Evolutionary conservation across 2,797 vertebrate genomes (phyloP).

Genomic region (Poeciliopsis presidionis): DNA sequence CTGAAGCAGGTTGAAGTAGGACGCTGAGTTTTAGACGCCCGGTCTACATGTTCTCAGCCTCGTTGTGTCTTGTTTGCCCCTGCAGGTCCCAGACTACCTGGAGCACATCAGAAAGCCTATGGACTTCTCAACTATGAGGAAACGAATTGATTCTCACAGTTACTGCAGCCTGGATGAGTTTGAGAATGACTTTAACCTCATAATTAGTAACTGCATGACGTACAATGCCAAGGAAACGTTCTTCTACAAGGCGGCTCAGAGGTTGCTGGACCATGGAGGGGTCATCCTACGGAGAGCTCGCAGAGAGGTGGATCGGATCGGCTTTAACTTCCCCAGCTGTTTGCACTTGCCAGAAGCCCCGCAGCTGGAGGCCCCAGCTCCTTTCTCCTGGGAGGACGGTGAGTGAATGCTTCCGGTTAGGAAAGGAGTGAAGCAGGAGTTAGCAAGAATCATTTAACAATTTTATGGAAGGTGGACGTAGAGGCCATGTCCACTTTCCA

Average conservation of each 20-base stretch:
- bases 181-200: conserved; percentile 94
- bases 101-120: conserved; percentile 94
- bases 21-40: too few relatives aligned
- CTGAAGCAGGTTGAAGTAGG: too few relatives aligned
- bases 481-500: too few relatives aligned
- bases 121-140: conserved; percentile 97
- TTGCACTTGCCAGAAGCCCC: conserved; percentile 89
- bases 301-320: conserved; percentile 87
- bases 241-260: conserved; percentile 91
- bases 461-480: too few relatives aligned
- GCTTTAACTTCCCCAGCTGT: conserved; percentile 90
- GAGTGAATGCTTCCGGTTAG: conserved; percentile 44
- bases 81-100: conserved; percentile 96
- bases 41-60: background rate
- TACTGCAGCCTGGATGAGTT: conserved; percentile 91
- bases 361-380: conserved; percentile 78
- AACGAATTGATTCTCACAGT: conserved; percentile 86
- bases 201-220: conserved; percentile 95
- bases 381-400: conserved; percentile 97
- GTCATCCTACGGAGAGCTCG: conserved; percentile 90
- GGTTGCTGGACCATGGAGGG: conserved; percentile 94
- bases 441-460: too few relatives aligned
- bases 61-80: background rate
- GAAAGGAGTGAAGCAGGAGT: background rate
- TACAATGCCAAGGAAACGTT: conserved; percentile 98